A percentile compares a stretch with the other conserved stretches of the same genome.
Evolutionary conservation across 2,113 vertebrate species (phyloP).

Genomic region (Otis tarda): DNA sequence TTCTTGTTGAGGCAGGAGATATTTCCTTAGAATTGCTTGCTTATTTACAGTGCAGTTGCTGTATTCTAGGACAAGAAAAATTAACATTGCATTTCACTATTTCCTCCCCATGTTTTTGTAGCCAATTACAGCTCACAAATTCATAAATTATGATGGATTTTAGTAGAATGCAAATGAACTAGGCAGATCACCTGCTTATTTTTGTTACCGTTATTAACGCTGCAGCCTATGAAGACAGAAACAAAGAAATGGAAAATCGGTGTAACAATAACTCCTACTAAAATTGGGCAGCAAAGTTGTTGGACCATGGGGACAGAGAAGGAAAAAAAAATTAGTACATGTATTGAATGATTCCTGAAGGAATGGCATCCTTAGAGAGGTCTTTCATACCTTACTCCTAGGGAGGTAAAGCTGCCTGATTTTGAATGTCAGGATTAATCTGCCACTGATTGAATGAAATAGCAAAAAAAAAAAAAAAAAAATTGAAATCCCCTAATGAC

Average conservation of each 20-base stretch:
- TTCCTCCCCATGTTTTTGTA: background rate
- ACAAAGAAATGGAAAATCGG: background rate
- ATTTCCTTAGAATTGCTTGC: background rate
- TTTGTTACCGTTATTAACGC: background rate
- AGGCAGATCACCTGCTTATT: background rate
- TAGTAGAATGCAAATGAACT: background rate
- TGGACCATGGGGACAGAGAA: background rate
- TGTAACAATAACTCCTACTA: background rate
- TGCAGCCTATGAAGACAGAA: background rate
- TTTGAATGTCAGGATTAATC: background rate
- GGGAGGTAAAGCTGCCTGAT: background rate
- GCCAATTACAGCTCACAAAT: background rate
- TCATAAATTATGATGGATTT: background rate
- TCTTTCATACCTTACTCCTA: background rate
- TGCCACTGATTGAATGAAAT: background rate
- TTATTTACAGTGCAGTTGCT: background rate
- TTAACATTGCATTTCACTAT: background rate
- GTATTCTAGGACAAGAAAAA: background rate
- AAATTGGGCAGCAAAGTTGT: background rate
- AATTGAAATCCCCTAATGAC: background rate
- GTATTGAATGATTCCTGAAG: background rate
- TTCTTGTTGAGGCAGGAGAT: background rate
- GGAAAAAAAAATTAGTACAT: background rate
- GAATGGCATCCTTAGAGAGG: background rate
- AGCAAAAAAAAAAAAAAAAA: background rate